A percentile compares a stretch with the other conserved stretches of the same genome.
phyloP scores from a whole-genome alignment of 2,797 vertebrate genomes.

The Euphonia xanthogaster region DNA sequence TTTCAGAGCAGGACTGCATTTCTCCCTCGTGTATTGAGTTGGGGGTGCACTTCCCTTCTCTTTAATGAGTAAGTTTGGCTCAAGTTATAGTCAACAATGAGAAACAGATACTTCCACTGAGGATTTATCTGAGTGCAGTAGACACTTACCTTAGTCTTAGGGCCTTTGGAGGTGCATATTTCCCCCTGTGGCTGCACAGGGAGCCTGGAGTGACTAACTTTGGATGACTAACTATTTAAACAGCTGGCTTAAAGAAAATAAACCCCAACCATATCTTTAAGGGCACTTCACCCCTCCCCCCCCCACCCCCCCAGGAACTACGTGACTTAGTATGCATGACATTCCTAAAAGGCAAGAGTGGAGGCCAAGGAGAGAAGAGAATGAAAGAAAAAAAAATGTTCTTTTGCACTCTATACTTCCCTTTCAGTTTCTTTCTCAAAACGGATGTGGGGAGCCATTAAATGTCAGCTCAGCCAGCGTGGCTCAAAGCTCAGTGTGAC shows the following conservation, averaged over 20 bases:
- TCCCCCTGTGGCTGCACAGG: not conserved
- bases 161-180: not conserved
- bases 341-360: not conserved
- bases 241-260: not conserved
- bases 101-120: not conserved
- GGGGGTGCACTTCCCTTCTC: not conserved
- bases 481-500: not conserved
- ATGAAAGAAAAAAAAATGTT: not conserved
- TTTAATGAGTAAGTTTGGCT: not conserved
- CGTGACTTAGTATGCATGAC: not conserved
- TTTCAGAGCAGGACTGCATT: not conserved
- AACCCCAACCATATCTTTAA: not conserved
- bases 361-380: not conserved
- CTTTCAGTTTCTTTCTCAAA: not conserved
- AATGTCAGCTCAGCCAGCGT: not conserved
- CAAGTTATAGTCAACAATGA: not conserved
- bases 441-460: not conserved
- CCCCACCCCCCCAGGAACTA: not conserved
- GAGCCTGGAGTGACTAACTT: not conserved
- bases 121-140: not conserved
- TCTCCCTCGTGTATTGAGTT: not conserved
- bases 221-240: not conserved
- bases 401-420: not conserved
- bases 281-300: fast-evolving
- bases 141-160: not conserved